A percentile compares a stretch with the other conserved stretches of the same genome.
These are phyloP conservation scores for Raja brachyura DNA, from an alignment of 2,113 vertebrate species.

Conservation along the genomic window DNA sequence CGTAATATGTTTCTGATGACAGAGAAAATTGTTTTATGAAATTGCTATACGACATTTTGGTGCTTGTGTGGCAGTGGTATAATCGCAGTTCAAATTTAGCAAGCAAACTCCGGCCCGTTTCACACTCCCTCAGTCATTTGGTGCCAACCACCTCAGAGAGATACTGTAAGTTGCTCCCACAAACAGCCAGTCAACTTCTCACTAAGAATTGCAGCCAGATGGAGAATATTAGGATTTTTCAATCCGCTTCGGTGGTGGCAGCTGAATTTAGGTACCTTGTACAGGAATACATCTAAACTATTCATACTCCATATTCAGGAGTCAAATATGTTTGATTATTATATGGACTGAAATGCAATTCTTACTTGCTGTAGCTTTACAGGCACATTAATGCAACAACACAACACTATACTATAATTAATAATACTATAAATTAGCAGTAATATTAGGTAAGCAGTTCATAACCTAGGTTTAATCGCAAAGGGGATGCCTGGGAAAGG, in stretches of 20 bases:
- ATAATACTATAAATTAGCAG: no score
- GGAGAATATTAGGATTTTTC: background rate
- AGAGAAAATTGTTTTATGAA: conserved; percentile 29
- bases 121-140: background rate
- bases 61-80: background rate
- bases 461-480: background rate
- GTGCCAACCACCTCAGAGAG: background rate
- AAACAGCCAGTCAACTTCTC: background rate
- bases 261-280: background rate
- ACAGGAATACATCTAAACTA: background rate
- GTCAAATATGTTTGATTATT: no score
- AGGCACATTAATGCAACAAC: no score
- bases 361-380: no score
- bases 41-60: background rate
- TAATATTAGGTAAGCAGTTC: no score
- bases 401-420: no score
- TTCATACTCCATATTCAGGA: no score
- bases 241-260: background rate
- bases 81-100: background rate
- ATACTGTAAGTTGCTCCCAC: background rate
- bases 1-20: background rate
- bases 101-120: background rate
- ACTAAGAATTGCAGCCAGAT: background rate
- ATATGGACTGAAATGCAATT: no score
- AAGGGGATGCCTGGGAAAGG: no score